Conservation (phyloP, 1,140 invertebrate genomes). For the Papilio glaucus region DNA sequence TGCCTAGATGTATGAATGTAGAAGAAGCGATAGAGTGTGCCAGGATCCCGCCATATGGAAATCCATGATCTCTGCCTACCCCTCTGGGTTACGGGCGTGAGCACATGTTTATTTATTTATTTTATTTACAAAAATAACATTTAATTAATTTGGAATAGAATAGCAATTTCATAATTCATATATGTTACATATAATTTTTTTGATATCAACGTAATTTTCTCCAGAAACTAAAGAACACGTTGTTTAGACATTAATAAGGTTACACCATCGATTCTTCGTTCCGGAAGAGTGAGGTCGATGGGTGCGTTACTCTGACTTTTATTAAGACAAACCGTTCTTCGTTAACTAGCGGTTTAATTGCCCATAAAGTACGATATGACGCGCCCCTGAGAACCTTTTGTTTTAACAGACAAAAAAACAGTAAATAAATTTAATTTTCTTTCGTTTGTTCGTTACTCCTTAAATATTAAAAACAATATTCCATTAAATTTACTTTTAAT, state of each 20-base stretch:
- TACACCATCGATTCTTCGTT: constrained; percentile 21
- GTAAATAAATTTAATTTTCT: not conserved
- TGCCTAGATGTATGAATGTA: too few species aligned
- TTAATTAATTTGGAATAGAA: too few species aligned
- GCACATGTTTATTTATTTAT: too few species aligned
- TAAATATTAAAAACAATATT: too few species aligned
- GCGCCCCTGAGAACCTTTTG: constrained; percentile 34
- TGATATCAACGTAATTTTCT: not conserved
- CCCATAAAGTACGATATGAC: constrained; percentile 56
- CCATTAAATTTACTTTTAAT: too few species aligned
- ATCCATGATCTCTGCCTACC: too few species aligned
- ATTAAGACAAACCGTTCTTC: constrained; percentile 53
- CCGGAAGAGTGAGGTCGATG: constrained; percentile 22
- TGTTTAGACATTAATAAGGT: constrained; percentile 27
- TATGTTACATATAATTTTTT: not conserved
- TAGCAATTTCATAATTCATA: too few species aligned
- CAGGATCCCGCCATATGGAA: too few species aligned
- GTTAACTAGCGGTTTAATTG: constrained; percentile 54
- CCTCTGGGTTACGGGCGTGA: too few species aligned
- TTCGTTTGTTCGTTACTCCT: not conserved
- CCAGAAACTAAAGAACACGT: not conserved
- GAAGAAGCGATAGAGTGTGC: too few species aligned
- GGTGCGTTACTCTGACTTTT: constrained; percentile 47
- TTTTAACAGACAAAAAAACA: constrained; percentile 17
- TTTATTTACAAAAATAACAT: too few species aligned